Percentiles rank a stretch among this genome's conserved stretches.
phyloP scores from a whole-genome alignment of 2,113 vertebrate genomes.

The Platysternon megacephalum region DNA sequence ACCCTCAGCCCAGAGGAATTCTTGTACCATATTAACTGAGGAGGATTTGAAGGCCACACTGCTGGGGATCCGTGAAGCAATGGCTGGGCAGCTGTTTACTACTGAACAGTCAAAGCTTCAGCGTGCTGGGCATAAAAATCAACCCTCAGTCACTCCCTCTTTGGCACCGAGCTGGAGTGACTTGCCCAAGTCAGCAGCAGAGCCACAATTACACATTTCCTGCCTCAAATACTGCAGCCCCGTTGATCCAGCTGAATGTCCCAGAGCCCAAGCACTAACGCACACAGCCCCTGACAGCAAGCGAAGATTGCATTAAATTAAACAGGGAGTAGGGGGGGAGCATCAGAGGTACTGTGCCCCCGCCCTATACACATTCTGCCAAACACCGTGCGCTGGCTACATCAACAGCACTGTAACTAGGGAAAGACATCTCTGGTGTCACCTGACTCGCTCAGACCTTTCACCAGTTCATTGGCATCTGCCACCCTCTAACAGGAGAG shows the following conservation, averaged over 20 bases:
- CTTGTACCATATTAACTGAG: rapidly evolving
- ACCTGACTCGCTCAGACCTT: neutral
- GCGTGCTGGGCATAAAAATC: rapidly evolving
- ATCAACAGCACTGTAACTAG: neutral
- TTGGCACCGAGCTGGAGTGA: neutral
- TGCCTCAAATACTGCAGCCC: rapidly evolving
- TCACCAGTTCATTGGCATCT: constrained; percentile 19
- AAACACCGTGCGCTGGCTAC: neutral
- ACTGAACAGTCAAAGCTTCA: neutral
- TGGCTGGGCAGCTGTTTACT: rapidly evolving
- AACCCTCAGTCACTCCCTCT: neutral
- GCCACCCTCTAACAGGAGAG: neutral
- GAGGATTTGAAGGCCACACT: rapidly evolving
- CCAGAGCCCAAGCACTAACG: neutral
- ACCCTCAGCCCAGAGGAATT: rapidly evolving
- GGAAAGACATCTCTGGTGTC: neutral
- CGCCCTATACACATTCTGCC: neutral
- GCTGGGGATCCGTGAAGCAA: neutral
- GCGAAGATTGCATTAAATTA: neutral
- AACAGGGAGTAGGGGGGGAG: neutral
- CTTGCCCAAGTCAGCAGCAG: rapidly evolving
- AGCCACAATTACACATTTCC: neutral
- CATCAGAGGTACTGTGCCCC: neutral
- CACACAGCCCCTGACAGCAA: neutral
- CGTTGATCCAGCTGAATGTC: neutral